Evolutionary conservation across 2,113 vertebrate genomes (phyloP), one percentile per base, ranked within the genome.

Genomic region (Sprattus sprattus): DNA sequence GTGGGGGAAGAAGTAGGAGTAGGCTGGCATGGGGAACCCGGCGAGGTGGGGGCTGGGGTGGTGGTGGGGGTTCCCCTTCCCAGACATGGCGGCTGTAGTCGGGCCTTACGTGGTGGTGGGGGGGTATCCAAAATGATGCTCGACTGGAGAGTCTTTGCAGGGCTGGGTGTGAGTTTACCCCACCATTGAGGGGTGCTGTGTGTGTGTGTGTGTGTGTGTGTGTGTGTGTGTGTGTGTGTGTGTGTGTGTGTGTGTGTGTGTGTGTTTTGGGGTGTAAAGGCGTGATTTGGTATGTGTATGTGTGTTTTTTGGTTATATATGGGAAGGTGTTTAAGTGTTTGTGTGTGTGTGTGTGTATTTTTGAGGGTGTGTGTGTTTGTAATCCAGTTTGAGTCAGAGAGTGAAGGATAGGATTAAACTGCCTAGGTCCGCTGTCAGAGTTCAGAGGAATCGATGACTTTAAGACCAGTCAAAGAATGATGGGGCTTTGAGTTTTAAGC

Each of bases 1-100:
- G 87, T 97, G 97, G 0, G 98, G 97, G 90, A 99, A 99, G 94
- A 99, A 99, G 94, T 98, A 99, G 92, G 97, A 97, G 81, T 98
- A 99, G 91, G 96, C 96, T 88, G 97, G 96, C 93, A 99, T 95
- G 0, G 97, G 97, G 93, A 98, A 99, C 84, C 97, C 95, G 39
- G 95, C 97, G 87, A 99, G 96, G 94, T 98, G 97, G 50, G 97
- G 95, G 89, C 25, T 2, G 7, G 64, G 64, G 2, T 0, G 64
- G 28, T 64, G 22, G 39, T 39, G 57, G 22, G 57, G 96, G 93
- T 97, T 97, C 92, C 97, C 97, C 95, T 99, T 99, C 94, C 97
- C 97, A 88, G 98, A 96, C 98, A 99, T 99, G 91, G 89, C 84
- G 88, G 89, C 91, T 47, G 84, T 83, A 45, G 85, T 88, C 13